Base-by-base conservation (phyloP, 2,797 vertebrate genomes). In the Menidia menidia region DNA sequence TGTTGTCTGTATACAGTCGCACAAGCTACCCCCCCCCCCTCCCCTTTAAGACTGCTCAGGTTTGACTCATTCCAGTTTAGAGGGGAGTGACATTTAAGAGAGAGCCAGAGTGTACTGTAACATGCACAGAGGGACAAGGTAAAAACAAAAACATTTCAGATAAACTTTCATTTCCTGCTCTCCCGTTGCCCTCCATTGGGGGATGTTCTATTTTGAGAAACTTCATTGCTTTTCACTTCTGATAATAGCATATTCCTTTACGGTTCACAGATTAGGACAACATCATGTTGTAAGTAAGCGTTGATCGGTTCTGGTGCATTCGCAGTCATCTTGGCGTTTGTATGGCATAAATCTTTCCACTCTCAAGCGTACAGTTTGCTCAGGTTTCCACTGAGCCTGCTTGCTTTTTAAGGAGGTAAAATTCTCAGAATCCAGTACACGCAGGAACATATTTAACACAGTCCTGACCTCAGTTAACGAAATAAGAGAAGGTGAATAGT, bases 21-120 rank as follows among this genome's bases (percentile, higher is more conserved):
- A 82, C 65, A 73, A 44, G 68, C 68, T 47, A 25, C 56, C 65
- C 58, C 52, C 45, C 16, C 64, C 47, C 50, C 50, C 50, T 13
- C 6, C 18, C 57, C 55, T 71, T 74, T 63, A 72, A 74, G 57
- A 77, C 69, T 64, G 70, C 67, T 53, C 51, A 13, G 51, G 51
- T 53, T 85, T 87, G 87, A 89, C 81, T 89, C 83, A 87, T 89
- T 89, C 84, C 81, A 82, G 3, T 68, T 68, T 18, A 47, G 48
- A 78, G 11, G 60, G 66, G 64, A 73, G 60, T 61, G 51, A 64
- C 71, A 69, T 66, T 72, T 72, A n/a, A 4, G 41, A 75, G 61
- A 60, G 47, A 48, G 56, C 43, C 42, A 58, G 50, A 66, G 32
- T 57, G 55, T 60, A 61, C 43, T 61, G 57, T 64, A 59, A 77